phyloP scores from a whole-genome alignment of 2,113 vertebrate genomes.

The Odocoileus hemionus region DNA sequence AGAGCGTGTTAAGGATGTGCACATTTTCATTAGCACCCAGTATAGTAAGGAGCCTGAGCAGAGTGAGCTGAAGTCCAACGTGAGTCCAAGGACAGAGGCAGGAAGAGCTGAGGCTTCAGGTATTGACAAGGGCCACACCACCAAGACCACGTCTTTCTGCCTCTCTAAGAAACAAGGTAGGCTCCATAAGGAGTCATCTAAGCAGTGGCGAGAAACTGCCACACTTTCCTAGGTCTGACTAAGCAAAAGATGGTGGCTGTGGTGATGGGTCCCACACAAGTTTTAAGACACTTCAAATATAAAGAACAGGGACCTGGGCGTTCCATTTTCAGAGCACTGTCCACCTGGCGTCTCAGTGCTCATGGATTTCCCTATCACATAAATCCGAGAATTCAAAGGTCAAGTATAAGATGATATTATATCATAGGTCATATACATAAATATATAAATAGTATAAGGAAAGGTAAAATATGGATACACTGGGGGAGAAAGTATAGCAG shows the following conservation, averaged over 20 bases:
- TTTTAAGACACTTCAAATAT: neutral
- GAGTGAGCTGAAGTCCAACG: constrained; percentile 42
- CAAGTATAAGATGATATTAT: neutral
- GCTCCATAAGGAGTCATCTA: neutral
- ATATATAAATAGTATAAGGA: neutral
- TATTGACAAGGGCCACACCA: neutral
- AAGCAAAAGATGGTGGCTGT: neutral
- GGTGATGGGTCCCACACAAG: neutral
- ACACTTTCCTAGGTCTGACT: neutral
- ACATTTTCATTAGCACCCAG: constrained; percentile 71
- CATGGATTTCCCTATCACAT: neutral
- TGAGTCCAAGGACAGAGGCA: neutral
- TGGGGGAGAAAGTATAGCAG: neutral
- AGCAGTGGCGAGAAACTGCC: neutral
- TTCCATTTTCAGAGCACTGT: neutral
- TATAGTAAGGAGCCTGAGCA: constrained; percentile 49
- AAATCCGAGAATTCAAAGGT: neutral
- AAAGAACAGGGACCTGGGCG: neutral
- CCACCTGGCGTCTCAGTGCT: neutral
- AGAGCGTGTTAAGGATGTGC: constrained; percentile 70
- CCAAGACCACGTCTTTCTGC: neutral
- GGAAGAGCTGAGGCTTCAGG: constrained; percentile 21
- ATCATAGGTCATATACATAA: neutral
- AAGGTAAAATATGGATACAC: neutral
- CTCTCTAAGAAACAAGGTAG: neutral